Evolutionary conservation across 2,888 invertebrate species (phyloP).

Genomic region (Campoletis raptor): DNA sequence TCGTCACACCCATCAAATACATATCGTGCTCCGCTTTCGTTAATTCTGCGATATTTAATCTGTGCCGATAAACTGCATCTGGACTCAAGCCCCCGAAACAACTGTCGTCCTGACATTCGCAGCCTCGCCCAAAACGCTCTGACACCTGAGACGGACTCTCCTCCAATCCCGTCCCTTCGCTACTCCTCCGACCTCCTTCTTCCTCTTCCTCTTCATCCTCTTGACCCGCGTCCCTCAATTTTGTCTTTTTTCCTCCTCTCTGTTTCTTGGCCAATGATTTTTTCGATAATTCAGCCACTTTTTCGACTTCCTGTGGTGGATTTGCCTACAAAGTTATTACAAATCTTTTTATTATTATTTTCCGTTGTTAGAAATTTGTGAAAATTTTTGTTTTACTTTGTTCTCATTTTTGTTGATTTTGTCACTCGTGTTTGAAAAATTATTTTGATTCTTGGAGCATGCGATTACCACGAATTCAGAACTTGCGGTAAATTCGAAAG

Average conservation of each 20-base stretch:
- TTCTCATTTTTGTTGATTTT: neutral
- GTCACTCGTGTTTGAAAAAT: neutral
- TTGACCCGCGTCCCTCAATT: conserved; percentile 85
- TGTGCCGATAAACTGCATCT: conserved; percentile 91
- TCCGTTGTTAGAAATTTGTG: neutral
- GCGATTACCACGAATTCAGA: neutral
- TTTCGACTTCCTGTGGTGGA: neutral
- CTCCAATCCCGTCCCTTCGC: conserved; percentile 89
- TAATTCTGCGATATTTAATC: conserved; percentile 91
- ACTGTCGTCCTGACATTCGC: conserved; percentile 91
- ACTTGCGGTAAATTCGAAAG: too few species aligned
- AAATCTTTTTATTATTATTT: neutral
- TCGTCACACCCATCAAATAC: conserved; percentile 94
- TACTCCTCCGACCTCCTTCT: conserved; percentile 84
- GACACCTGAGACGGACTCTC: conserved; percentile 90
- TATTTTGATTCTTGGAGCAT: neutral
- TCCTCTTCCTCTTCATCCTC: conserved; percentile 86
- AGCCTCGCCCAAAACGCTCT: conserved; percentile 89
- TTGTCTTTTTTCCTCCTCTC: conserved; percentile 28
- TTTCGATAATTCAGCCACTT: neutral
- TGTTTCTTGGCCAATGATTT: neutral
- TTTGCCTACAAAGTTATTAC: neutral
- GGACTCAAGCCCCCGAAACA: conserved; percentile 91
- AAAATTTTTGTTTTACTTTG: neutral
- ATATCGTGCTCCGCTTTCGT: conserved; percentile 94